phyloP scores from a whole-genome alignment of 2,888 invertebrate genomes.

The Syrista parreyssii region DNA sequence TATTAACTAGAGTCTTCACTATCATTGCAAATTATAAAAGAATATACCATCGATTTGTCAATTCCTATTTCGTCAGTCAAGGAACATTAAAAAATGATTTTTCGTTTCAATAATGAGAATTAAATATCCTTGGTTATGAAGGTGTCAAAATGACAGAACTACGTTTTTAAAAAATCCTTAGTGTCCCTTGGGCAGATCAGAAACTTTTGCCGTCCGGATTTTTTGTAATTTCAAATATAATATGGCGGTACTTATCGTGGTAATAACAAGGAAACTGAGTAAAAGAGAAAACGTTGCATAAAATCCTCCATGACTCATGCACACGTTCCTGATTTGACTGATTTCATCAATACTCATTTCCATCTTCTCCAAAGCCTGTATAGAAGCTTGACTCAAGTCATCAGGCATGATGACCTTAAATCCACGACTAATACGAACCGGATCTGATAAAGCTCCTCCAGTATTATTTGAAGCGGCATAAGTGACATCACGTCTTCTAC shows the following conservation, averaged over 20 bases:
- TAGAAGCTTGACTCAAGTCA: conserved; percentile 68
- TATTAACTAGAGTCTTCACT: too few relatives aligned
- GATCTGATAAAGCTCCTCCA: conserved; percentile 70
- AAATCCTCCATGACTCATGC: conserved; percentile 75
- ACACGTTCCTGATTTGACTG: conserved; percentile 66
- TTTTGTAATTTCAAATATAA: conserved; percentile 69
- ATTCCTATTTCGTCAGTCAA: too few relatives aligned
- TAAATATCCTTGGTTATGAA: too few relatives aligned
- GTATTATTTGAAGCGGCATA: conserved; percentile 42
- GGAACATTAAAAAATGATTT: too few relatives aligned
- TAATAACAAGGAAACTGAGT: conserved; percentile 71
- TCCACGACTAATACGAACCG: conserved; percentile 74
- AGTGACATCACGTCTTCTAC: conserved; percentile 53
- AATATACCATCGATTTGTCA: too few relatives aligned
- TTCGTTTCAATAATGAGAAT: too few relatives aligned
- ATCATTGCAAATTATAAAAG: too few relatives aligned
- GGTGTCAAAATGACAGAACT: too few relatives aligned
- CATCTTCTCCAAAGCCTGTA: conserved; percentile 45
- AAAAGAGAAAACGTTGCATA: conserved; percentile 73
- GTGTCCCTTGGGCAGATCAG: conserved; percentile 30
- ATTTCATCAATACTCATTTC: conserved; percentile 41
- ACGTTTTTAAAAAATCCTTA: not conserved
- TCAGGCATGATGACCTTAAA: conserved; percentile 78
- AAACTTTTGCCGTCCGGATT: conserved; percentile 41
- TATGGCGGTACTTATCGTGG: conserved; percentile 69